Base-by-base conservation (phyloP, 2,113 vertebrate genomes). In the Nyctereutes procyonoides region DNA sequence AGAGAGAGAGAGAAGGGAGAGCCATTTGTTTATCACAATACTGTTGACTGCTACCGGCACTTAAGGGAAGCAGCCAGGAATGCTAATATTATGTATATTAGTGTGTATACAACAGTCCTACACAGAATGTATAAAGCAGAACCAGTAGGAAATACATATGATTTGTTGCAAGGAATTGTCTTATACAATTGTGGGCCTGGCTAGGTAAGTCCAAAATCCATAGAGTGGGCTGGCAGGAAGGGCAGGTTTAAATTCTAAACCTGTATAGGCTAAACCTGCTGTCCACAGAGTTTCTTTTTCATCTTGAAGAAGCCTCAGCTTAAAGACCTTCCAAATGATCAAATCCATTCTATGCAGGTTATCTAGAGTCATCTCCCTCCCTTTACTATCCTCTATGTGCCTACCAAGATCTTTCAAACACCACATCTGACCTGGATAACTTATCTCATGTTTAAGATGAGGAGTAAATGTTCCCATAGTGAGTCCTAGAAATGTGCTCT, bases 401-500 rank as follows among this genome's bases (percentile, higher is more conserved):
- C 60, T 65, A 71, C 62, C 32, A 48, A 93, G 63, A 88, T 35
- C 63, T 63, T 90, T 90, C 15, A 90, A 60, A 87, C 51, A 43
- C 8, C 26, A 6, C 1, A 3, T 35, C 17, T 53, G 8, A 69
- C 76, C 22, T 88, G 73, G 73, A 58, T 71, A 86, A 77, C 87
- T 82, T 71, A 69, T n/a, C 20, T n/a, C 20, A 32, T 67, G 35
- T 55, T 88, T 88, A 48, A 90, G 74, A 62, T n/a, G 30, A 26
- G 32, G 48, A 65, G 24, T 48, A 80, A 85, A 74, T 90, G 30
- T 83, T 93, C 19, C 77, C 24, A 26, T 24, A 74, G 16, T 38
- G 55, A 94, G 63, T 93, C n/a, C 55, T 87, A 69, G 83, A 71
- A 83, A 74, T 35, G 62, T 94, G 32, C 35, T 60, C 55, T 48